Percentiles rank a stretch among this genome's conserved stretches.
Evolutionary conservation across 2,888 invertebrate genomes (phyloP).

Genomic region (Hypsopygia costalis): DNA sequence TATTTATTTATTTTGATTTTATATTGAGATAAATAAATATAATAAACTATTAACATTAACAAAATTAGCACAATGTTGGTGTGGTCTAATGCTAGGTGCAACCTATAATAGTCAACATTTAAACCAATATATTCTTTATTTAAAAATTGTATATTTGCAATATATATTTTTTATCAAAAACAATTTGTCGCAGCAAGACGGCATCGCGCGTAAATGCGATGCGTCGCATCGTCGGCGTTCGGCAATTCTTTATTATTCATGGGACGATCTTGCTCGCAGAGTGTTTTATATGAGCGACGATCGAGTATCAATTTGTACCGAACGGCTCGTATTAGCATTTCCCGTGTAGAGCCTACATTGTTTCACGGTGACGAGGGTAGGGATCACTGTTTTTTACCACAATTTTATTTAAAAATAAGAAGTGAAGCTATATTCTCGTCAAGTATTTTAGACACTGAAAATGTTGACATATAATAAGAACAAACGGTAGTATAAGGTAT

Average conservation of each 20-base stretch:
- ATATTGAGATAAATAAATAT: too few relatives aligned
- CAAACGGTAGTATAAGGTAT: too few relatives aligned
- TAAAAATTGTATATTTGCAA: too few relatives aligned
- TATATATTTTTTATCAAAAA: too few relatives aligned
- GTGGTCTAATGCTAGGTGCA: too few relatives aligned
- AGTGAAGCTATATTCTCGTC: neutral
- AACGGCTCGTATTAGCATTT: constrained; percentile 74
- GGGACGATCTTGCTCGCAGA: constrained; percentile 70
- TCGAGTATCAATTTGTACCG: constrained; percentile 79
- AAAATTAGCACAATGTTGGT: too few relatives aligned
- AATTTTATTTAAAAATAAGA: constrained; percentile 2
- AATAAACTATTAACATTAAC: too few relatives aligned
- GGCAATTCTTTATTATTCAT: constrained; percentile 79
- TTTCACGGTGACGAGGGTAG: constrained; percentile 38
- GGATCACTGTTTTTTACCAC: constrained; percentile 26
- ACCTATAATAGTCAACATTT: too few relatives aligned
- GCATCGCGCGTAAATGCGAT: constrained; percentile 16
- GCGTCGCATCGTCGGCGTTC: constrained; percentile 52
- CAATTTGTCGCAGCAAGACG: constrained; percentile 23
- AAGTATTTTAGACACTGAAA: neutral
- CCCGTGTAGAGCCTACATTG: constrained; percentile 61
- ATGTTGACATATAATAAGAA: too few relatives aligned
- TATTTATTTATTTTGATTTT: too few relatives aligned
- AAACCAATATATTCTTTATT: too few relatives aligned
- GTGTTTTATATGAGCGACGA: constrained; percentile 81